Conservation (phyloP, 2,797 vertebrate genomes). For the Argentina silus region DNA sequence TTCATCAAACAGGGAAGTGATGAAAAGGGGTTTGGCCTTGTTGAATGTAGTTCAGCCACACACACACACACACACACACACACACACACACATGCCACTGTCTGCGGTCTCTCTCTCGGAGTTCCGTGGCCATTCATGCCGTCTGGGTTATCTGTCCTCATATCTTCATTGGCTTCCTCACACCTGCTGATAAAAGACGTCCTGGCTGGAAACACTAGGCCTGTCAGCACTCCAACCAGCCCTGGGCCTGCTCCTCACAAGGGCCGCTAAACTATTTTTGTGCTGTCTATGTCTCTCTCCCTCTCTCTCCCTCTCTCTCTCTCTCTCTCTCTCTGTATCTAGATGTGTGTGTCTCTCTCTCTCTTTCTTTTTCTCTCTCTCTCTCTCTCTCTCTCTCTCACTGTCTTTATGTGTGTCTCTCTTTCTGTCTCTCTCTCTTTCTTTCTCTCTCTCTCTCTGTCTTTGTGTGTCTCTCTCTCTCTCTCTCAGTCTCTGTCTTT, state of each 20-base stretch:
- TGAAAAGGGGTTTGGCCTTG: conserved; percentile 66
- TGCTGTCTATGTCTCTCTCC: conserved; percentile 24
- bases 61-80: conserved; percentile 2
- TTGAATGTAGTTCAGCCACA: conserved; percentile 38
- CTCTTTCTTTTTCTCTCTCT: too few relatives aligned
- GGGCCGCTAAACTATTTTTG: too few relatives aligned
- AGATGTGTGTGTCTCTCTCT: too few relatives aligned
- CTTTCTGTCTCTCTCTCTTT: too few relatives aligned
- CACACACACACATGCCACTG: neutral
- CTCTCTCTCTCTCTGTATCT: too few relatives aligned
- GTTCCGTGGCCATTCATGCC: conserved; percentile 40
- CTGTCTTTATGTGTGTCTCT: too few relatives aligned
- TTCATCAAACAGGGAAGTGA: conserved; percentile 52
- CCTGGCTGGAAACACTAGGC: conserved; percentile 53
- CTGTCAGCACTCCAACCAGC: conserved; percentile 70
- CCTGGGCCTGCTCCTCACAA: conserved; percentile 39
- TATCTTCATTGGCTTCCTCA: conserved; percentile 77
- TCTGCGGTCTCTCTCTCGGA: conserved; percentile 26
- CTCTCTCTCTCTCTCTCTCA: too few relatives aligned
- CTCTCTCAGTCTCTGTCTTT: conserved; percentile 1
- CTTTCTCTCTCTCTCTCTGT: too few relatives aligned
- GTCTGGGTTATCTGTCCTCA: conserved; percentile 71
- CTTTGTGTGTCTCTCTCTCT: conserved; percentile 6
- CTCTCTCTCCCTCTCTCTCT: too few relatives aligned
- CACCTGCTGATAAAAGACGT: conserved; percentile 82